These are phyloP conservation scores for Drosophila gaucha DNA, from an alignment of 2,888 invertebrate genomes.

Conservation along the genomic window DNA sequence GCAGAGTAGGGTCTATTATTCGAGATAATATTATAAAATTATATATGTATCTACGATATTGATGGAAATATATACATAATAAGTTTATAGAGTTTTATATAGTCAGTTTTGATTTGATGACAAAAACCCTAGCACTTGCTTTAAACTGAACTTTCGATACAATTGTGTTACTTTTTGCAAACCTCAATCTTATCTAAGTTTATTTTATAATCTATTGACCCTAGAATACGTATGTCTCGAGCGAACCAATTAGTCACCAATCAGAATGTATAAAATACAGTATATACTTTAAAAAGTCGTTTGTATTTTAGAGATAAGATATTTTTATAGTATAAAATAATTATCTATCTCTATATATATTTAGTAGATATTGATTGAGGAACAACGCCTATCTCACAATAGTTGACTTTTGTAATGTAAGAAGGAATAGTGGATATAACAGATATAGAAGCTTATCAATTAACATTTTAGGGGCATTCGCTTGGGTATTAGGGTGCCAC, in stretches of 20 bases:
- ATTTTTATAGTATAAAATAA: too few species aligned
- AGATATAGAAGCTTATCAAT: too few species aligned
- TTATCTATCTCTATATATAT: too few species aligned
- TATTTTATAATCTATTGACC: neutral
- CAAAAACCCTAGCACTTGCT: neutral
- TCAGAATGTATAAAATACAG: neutral
- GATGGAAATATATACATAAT: too few species aligned
- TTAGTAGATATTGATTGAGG: too few species aligned
- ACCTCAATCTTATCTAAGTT: neutral
- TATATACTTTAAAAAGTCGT: neutral
- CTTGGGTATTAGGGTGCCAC: conserved; percentile 3
- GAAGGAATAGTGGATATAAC: neutral
- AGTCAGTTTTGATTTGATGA: neutral
- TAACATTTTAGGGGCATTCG: neutral
- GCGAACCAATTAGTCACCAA: conserved; percentile 8
- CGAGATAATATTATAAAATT: too few species aligned
- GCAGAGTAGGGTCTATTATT: too few species aligned
- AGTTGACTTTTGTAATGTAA: neutral
- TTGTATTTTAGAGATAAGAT: too few species aligned
- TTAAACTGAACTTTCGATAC: neutral
- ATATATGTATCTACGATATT: too few species aligned
- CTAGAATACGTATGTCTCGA: neutral
- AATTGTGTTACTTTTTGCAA: neutral
- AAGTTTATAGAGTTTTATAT: too few species aligned
- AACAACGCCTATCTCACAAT: neutral